Evolutionary conservation across 2,888 invertebrate species (phyloP), one percentile per base, ranked within the genome.

Genomic region (Aleiodes leptofemur): DNA sequence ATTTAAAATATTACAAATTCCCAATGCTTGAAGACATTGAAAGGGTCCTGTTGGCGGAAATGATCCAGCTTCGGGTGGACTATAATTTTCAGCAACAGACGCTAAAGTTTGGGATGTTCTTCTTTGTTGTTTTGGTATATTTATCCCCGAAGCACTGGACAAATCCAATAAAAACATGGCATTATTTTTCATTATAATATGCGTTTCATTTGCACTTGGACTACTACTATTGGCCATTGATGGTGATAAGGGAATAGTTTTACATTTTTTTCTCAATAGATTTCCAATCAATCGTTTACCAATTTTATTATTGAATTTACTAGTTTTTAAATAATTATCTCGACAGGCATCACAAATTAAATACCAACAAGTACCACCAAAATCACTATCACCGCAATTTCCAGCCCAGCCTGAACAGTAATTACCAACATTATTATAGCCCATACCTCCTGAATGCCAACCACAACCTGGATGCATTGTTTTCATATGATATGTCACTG

Each of bases 121-220:
- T 72, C 89, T 82, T 50, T 89, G 88, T 43, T 89, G 89, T 73
- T 89, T 89, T 0, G 90, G 89, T 71, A 90, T 87, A 53, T 85
- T 90, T 1, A 91, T 84, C 0, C 93, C 92, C 4, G 94, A 93
- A 0, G 95, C 93, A 78, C 96, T 96, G 0, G 96, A 96, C 72
- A 98, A 89, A 86, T 98, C 98, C 76, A 99, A 91, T 11, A 99
- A 90, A 87, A 98, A 99, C 89, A 97, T 93, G 0, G 99, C 98
- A 88, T 99, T 99, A 86, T 97, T 97, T 83, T 95, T 95, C 93
- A 98, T 96, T 5, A 95, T 93, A 64, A 94, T 90, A 85, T 96
- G 92, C 78, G 91, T 90, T 73, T 92, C 91, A 86, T 90, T 87
- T 78, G 91, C 85, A 43, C 85, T 84, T 0, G 87, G 84, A 69